Conservation (phyloP, 1,140 invertebrate genomes). For the Papilio xuthus region DNA sequence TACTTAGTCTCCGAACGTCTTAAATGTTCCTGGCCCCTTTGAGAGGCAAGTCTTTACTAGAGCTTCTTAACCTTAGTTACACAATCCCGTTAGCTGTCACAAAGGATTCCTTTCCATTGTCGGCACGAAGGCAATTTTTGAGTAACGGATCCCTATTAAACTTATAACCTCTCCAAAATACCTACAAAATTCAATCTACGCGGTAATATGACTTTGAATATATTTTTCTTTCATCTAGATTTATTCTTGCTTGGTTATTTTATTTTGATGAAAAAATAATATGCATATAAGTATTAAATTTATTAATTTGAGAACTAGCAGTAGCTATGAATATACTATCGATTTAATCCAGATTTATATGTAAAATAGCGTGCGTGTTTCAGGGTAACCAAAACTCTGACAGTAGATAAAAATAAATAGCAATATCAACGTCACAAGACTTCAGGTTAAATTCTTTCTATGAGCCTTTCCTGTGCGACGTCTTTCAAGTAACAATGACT, state of each 20-base stretch:
- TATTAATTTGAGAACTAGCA: not conserved
- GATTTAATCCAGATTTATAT: not conserved
- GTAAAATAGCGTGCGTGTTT: not conserved
- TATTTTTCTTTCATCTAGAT: constrained; percentile 19
- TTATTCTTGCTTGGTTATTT: not conserved
- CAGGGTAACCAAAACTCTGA: not conserved
- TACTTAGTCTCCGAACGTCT: constrained; percentile 25
- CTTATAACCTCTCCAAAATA: constrained; percentile 45
- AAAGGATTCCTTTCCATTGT: constrained; percentile 61
- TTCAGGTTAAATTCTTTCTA: not conserved
- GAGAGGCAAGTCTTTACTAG: constrained; percentile 48
- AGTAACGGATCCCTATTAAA: constrained; percentile 57
- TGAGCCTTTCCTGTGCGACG: not conserved
- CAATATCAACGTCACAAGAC: not conserved
- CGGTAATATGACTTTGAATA: constrained; percentile 13
- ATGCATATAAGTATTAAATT: not conserved
- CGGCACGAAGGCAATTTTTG: constrained; percentile 60
- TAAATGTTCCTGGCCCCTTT: constrained; percentile 48
- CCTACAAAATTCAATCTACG: constrained; percentile 4
- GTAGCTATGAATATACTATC: no score
- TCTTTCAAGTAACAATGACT: constrained; percentile 9
- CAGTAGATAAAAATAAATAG: not conserved
- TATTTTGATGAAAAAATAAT: not conserved
- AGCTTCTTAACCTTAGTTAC: constrained; percentile 54
- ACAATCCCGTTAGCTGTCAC: constrained; percentile 59